A percentile compares a stretch with the other conserved stretches of the same genome.
Conservation (phyloP, 2,113 vertebrate genomes). For the Stercorarius parasiticus region DNA sequence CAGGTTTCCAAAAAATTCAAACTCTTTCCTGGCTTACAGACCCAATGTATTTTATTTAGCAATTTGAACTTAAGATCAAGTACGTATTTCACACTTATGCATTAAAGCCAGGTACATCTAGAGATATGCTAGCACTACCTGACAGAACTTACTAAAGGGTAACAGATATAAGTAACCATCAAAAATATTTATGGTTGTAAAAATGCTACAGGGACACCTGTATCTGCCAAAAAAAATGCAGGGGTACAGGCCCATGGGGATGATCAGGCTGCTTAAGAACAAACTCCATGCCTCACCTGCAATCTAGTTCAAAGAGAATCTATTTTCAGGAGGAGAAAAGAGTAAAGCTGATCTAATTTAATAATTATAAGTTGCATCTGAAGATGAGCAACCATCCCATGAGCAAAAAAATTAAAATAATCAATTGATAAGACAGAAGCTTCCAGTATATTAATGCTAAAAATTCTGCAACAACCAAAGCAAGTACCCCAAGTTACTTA, state of each 20-base stretch:
- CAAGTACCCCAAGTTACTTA: not conserved
- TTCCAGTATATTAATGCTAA: not conserved
- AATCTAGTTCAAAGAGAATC: not conserved
- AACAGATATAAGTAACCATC: too few relatives aligned
- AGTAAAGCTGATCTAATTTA: not conserved
- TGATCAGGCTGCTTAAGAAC: not conserved
- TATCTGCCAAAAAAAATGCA: not conserved
- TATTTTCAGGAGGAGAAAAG: not conserved
- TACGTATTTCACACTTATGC: accelerated
- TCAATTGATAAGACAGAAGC: not conserved
- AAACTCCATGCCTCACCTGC: not conserved
- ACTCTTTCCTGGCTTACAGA: not conserved
- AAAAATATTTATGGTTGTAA: not conserved
- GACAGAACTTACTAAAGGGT: not conserved
- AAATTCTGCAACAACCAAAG: not conserved
- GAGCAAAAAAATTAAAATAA: not conserved
- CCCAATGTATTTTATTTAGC: not conserved
- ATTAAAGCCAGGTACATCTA: not conserved
- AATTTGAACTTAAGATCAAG: not conserved
- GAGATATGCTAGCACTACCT: not conserved
- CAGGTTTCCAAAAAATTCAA: not conserved
- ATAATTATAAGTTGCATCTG: not conserved
- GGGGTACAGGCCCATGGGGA: too few relatives aligned
- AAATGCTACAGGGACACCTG: accelerated
- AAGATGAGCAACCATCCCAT: not conserved